Conservation (phyloP, 92 coral and sea anemone species). For the Palythoa caribaeorum region DNA sequence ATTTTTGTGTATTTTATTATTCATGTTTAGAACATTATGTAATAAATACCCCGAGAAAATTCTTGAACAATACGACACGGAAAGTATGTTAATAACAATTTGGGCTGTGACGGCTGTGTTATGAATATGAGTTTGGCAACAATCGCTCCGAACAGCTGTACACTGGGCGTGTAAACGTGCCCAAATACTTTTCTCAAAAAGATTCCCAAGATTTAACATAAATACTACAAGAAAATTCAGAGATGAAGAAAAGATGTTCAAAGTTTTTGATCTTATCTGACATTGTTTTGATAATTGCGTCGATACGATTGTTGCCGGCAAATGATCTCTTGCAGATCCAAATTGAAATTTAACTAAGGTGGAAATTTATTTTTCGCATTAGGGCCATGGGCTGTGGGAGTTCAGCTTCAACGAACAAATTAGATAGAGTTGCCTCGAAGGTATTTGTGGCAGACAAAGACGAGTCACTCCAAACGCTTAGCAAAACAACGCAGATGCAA, state of each 20-base stretch:
- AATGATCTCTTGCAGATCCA: not conserved
- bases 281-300: not conserved
- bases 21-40: not conserved
- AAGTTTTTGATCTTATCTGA: not conserved
- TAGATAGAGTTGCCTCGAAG: not conserved
- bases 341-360: not conserved
- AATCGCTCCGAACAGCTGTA: not conserved
- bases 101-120: no score
- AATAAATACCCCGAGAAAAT: not conserved
- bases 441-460: not conserved
- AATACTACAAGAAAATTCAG: not conserved
- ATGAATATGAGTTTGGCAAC: not conserved
- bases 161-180: no score
- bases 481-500: not conserved
- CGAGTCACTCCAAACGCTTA: not conserved
- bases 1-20: not conserved
- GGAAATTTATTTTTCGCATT: not conserved
- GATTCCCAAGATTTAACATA: not conserved
- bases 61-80: not conserved
- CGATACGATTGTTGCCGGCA: not conserved
- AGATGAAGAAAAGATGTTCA: not conserved
- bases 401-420: not conserved
- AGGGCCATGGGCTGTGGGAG: slow-evolving; percentile 26
- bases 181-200: no score
- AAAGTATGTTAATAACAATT: not conserved